Evolutionary conservation across 2,888 invertebrate genomes (phyloP).

Genomic region (Phyllotreta cruciferae): DNA sequence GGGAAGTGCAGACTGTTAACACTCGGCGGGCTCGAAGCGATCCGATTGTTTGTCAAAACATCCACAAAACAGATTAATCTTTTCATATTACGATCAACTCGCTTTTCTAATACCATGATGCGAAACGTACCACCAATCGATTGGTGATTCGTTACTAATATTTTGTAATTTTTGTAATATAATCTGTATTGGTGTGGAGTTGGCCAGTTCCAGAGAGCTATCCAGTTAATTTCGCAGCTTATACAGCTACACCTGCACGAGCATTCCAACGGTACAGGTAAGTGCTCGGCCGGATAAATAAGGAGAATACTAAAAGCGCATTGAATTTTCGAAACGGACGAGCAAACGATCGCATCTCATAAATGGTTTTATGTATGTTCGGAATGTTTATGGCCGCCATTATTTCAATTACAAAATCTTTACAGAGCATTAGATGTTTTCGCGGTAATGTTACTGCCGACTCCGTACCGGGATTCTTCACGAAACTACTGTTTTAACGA

Average conservation of each 20-base stretch:
- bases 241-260: no score
- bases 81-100: background rate
- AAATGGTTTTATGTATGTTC: conserved; percentile 39
- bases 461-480: conserved; percentile 21
- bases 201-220: no score
- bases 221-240: no score
- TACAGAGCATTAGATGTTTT: conserved; percentile 36
- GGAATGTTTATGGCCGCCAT: conserved; percentile 37
- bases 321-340: conserved; percentile 32
- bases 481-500: conserved; percentile 25
- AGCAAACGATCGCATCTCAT: conserved; percentile 34
- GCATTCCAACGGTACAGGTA: background rate
- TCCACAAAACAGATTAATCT: conserved; percentile 7
- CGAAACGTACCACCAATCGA: no score
- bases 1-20: conserved; percentile 15
- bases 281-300: conserved; percentile 21
- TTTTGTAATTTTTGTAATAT: no score
- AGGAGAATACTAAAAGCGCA: conserved; percentile 35
- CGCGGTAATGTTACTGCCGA: conserved; percentile 32
- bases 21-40: conserved; percentile 14
- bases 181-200: no score
- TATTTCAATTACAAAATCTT: conserved; percentile 39
- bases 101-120: no score
- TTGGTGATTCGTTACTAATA: no score
- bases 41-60: conserved; percentile 25